A percentile compares a stretch with the other conserved stretches of the same genome.
Evolutionary conservation across 2,113 vertebrate species (phyloP).

Genomic region (Brachyistius frenatus): DNA sequence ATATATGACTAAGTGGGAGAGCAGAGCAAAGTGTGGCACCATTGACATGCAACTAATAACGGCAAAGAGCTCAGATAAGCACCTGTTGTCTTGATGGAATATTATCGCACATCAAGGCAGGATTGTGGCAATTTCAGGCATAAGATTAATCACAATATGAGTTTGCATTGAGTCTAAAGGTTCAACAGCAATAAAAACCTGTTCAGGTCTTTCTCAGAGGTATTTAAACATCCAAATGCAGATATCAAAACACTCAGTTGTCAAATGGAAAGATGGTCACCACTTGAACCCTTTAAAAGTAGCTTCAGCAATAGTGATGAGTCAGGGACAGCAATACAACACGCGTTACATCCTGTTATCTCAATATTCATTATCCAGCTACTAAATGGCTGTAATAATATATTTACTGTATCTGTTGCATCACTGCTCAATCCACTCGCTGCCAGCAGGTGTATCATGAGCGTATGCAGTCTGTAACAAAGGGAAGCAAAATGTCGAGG

Average conservation of each 20-base stretch:
- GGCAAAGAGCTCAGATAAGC: too few relatives aligned
- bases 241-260: neutral
- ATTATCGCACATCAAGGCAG: neutral
- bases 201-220: neutral
- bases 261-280: neutral
- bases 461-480: constrained; percentile 25
- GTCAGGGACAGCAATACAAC: neutral
- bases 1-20: neutral
- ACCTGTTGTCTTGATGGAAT: neutral
- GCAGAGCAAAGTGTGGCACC: neutral
- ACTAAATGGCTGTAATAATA: neutral
- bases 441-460: neutral
- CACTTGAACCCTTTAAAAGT: neutral
- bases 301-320: neutral
- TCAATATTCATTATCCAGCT: neutral
- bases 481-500: constrained; percentile 4
- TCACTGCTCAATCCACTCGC: neutral
- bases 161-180: neutral
- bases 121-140: neutral
- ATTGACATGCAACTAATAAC: too few relatives aligned
- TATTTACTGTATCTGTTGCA: neutral
- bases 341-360: neutral
- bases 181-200: neutral
- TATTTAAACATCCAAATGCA: neutral
- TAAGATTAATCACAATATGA: neutral